These are phyloP conservation scores for Myrmecobius fasciatus DNA, from an alignment of 2,113 vertebrate genomes.

Conservation along the genomic window DNA sequence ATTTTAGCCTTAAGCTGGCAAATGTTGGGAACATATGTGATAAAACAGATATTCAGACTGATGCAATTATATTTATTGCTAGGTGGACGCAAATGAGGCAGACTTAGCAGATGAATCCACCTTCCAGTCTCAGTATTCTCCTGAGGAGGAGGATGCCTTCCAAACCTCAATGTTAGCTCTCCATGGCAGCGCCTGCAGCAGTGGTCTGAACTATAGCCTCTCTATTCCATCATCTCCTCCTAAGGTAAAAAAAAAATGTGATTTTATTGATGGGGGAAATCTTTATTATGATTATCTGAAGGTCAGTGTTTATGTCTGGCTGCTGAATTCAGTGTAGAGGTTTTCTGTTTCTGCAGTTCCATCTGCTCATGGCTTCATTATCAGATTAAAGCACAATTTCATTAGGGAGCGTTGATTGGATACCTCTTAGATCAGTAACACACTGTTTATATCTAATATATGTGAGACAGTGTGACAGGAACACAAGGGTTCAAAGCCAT, in stretches of 20 bases:
- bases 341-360: slow-evolving; percentile 37
- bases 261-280: slow-evolving; percentile 52
- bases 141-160: slow-evolving; percentile 86
- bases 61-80: slow-evolving; percentile 76
- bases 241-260: slow-evolving; percentile 85
- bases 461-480: slow-evolving; percentile 1
- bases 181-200: slow-evolving; percentile 86
- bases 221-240: slow-evolving; percentile 84
- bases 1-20: background rate
- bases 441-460: slow-evolving; percentile 21
- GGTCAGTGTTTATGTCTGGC: background rate
- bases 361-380: slow-evolving; percentile 34
- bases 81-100: slow-evolving; percentile 92
- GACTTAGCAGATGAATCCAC: slow-evolving; percentile 88
- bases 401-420: slow-evolving; percentile 7
- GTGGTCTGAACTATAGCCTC: slow-evolving; percentile 83
- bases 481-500: slow-evolving; percentile 2
- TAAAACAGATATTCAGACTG: slow-evolving; percentile 55
- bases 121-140: slow-evolving; percentile 85
- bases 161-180: slow-evolving; percentile 89
- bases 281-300: slow-evolving; percentile 20
- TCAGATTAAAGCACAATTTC: slow-evolving; percentile 47
- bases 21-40: slow-evolving; percentile 44
- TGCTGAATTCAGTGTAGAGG: slow-evolving; percentile 1
- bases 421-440: background rate